Evolutionary conservation across 2,797 vertebrate species (phyloP), one percentile per base, ranked within the genome.

Genomic region (Hyperoplus immaculatus): DNA sequence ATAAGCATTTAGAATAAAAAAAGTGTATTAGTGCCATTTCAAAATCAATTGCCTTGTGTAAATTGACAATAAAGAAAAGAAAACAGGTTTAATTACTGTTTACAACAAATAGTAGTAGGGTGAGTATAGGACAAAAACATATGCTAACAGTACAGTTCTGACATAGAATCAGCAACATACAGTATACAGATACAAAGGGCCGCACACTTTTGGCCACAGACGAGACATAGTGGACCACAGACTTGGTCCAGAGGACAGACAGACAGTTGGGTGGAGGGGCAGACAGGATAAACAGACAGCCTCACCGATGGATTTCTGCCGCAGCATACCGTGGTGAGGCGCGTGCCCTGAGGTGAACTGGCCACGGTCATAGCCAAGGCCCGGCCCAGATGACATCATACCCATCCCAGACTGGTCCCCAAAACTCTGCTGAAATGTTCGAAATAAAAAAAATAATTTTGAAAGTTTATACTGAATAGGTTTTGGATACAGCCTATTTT

Each of bases 271-370:
- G 89, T 64, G 69, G 74, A 77, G 65, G 84, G 89, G 84, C 92
- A 88, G 90, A 89, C 87, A 75, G 72, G 69, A 83, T 76, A 75
- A 89, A 90, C 91, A 92, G 92, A 93, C 91, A 90, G 78, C 92
- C 96, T 96, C 96, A 98, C 97, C 97, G 82, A 98, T 97, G 75
- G 97, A 98, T 86, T 98, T 98, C 91, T 98, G 97, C 82, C 97
- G 95, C 90, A 96, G 95, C 95, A 98, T 97, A 91, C 97, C 96
- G 85, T 97, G 96, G 73, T 87, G 95, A 50, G 95, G 94, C 61
- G 89, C 95, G 51, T 96, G 95, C 50, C 95, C 95, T 63, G 97
- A 95, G 81, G 94, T 89, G 86, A 95, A 97, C 38, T 96, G 96
- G 47, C 96, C 95, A 18, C 97, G 96, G 58, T 97, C 97, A 4